phyloP scores from a whole-genome alignment of 1,140 invertebrate species.

The Batillaria attramentaria region DNA sequence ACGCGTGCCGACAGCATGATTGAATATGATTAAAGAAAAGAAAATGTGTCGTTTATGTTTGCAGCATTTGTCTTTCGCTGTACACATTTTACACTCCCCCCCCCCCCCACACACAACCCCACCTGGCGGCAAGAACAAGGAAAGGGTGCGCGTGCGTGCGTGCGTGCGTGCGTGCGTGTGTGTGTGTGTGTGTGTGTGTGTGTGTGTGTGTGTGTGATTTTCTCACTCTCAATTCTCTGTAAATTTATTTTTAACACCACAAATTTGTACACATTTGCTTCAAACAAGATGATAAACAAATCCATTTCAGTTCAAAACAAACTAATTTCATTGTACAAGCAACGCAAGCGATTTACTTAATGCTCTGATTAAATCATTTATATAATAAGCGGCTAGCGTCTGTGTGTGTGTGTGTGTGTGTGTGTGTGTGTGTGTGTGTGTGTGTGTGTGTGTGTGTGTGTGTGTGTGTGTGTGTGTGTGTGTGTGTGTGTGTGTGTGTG shows the following conservation, averaged over 20 bases:
- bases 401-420: conserved; percentile 8
- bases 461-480: background rate
- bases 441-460: background rate
- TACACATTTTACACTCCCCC: background rate
- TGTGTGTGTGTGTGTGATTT: conserved; percentile 11
- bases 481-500: conserved; percentile 1
- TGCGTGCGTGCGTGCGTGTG: background rate
- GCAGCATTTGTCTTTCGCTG: background rate
- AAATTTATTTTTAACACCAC: no score
- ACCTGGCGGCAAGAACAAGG: no score
- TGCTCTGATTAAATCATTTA: no score
- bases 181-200: background rate
- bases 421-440: background rate
- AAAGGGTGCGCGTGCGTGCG: background rate
- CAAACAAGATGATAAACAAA: no score
- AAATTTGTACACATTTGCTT: no score
- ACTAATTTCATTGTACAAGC: no score
- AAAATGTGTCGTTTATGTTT: background rate
- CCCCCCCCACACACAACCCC: no score
- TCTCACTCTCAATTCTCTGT: no score
- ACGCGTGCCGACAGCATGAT: background rate
- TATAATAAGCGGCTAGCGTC: no score
- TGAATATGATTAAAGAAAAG: background rate
- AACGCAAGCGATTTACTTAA: no score
- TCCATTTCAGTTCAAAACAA: no score